A percentile compares a stretch with the other conserved stretches of the same genome.
These are phyloP conservation scores for Vespertilio murinus DNA, from an alignment of 2,797 vertebrate species.

Conservation along the genomic window DNA sequence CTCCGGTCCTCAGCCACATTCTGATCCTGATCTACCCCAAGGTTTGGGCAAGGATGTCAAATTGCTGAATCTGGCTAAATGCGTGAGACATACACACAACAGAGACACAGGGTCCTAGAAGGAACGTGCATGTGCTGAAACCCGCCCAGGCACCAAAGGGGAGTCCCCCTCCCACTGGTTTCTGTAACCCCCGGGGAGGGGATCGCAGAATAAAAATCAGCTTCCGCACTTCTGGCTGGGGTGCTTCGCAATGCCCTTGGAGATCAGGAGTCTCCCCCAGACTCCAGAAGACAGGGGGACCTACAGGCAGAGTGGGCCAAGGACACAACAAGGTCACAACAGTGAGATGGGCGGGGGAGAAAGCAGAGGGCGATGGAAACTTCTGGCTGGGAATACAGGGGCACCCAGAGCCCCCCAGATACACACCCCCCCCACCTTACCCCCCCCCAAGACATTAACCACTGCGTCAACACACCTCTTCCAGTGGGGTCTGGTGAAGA, in stretches of 20 bases:
- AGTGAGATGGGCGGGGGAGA: neutral
- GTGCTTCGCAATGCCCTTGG: neutral
- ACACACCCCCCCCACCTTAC: too few species aligned
- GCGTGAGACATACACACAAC: neutral
- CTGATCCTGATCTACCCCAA: neutral
- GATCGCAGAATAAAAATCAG: neutral
- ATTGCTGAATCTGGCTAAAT: conserved; percentile 52
- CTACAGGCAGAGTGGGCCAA: neutral
- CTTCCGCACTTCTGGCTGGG: neutral
- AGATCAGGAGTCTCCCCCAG: neutral
- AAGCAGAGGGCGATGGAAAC: neutral
- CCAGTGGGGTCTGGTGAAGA: neutral
- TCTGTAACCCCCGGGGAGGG: neutral
- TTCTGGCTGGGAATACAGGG: neutral
- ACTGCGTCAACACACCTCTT: neutral
- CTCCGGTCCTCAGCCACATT: neutral
- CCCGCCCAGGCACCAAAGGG: neutral
- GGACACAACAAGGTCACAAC: too few species aligned
- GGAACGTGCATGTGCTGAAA: neutral
- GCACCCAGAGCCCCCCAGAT: neutral
- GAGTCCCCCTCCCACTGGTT: neutral
- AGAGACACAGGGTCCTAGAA: neutral
- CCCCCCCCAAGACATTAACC: neutral
- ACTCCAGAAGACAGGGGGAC: neutral
- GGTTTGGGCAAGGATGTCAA: neutral